Percentiles rank a stretch among this genome's conserved stretches.
Evolutionary conservation across 2,113 vertebrate genomes (phyloP).

Genomic region (Otolemur garnettii): DNA sequence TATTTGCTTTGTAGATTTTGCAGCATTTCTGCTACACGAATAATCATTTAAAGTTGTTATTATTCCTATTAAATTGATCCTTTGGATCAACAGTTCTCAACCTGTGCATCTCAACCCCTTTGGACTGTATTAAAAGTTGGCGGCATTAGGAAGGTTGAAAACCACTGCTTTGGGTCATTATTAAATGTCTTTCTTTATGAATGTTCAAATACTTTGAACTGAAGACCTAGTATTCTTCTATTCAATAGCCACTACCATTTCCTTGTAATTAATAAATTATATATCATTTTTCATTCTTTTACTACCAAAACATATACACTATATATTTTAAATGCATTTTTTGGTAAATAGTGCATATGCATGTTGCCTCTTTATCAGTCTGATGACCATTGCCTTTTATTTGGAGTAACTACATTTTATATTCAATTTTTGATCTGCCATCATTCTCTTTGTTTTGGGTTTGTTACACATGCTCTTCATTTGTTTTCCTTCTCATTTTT

Average conservation of each 20-base stretch:
- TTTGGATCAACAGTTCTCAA: background rate
- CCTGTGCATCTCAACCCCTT: no score
- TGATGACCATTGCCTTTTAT: constrained; percentile 1
- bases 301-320: background rate
- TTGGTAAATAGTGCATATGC: background rate
- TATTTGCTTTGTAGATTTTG: background rate
- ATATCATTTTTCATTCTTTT: background rate
- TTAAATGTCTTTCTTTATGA: background rate
- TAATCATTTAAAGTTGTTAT: background rate
- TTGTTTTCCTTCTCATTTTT: constrained; percentile 11
- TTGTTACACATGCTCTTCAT: background rate
- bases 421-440: constrained; percentile 8
- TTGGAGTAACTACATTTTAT: background rate
- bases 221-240: background rate
- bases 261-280: background rate
- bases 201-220: background rate
- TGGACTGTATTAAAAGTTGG: no score
- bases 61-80: background rate
- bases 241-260: background rate
- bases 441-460: background rate
- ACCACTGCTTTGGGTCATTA: background rate
- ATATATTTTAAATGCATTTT: constrained; percentile 10
- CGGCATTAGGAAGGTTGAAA: no score
- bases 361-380: background rate
- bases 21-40: background rate